Evolutionary conservation across 2,797 vertebrate species (phyloP).

Genomic region (Coluber constrictor): DNA sequence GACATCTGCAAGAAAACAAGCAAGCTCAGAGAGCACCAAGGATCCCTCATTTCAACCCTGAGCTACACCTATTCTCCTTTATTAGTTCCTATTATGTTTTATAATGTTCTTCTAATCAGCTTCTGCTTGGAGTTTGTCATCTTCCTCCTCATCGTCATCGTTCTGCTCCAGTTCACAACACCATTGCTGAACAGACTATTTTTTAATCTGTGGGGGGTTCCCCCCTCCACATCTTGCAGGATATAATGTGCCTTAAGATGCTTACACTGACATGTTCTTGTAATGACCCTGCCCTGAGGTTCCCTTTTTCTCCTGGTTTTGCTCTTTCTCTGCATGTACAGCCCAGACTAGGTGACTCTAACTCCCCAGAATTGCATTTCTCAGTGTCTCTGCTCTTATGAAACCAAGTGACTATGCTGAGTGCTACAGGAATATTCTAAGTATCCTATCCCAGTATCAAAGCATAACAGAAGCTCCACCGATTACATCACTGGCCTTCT

Average conservation of each 20-base stretch:
- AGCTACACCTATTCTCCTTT: background rate
- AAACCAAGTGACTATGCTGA: background rate
- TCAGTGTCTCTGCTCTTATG: background rate
- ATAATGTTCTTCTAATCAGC: background rate
- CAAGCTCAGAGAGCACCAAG: background rate
- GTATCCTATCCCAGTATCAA: background rate
- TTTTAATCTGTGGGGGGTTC: background rate
- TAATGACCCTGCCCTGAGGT: background rate
- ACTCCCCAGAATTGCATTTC: background rate
- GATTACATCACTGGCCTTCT: background rate
- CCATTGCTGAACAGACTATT: background rate
- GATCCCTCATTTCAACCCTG: background rate
- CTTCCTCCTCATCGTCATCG: background rate
- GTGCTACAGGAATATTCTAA: background rate
- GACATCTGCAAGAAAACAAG: background rate
- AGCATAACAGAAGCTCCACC: background rate
- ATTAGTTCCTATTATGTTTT: background rate
- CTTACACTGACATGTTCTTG: background rate
- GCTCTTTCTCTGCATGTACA: background rate
- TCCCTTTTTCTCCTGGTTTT: background rate
- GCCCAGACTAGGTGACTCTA: background rate
- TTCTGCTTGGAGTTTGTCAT: background rate
- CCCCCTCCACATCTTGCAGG: no score
- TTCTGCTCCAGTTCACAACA: background rate
- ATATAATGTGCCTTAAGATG: background rate